These are phyloP conservation scores for Oryctes rhinoceros DNA, from an alignment of 1,140 invertebrate genomes.

Conservation along the genomic window DNA sequence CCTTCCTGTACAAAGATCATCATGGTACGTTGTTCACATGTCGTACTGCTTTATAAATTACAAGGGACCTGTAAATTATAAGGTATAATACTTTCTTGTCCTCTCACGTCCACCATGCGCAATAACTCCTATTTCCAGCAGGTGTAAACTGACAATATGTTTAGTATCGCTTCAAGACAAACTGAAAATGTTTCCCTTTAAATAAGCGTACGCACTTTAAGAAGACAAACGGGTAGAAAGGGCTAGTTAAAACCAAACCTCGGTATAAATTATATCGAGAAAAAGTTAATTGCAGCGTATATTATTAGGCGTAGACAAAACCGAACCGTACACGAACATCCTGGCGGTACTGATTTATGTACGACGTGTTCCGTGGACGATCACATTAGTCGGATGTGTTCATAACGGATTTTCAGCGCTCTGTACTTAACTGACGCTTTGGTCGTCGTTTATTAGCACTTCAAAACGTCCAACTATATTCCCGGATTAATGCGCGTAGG, in stretches of 20 bases:
- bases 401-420: background rate
- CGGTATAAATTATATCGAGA: conserved; percentile 1
- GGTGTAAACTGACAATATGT: background rate
- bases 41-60: no score
- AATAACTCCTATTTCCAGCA: background rate
- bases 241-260: background rate
- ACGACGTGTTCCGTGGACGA: background rate
- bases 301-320: conserved; percentile 14
- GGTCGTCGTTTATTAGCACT: background rate
- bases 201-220: background rate
- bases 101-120: no score
- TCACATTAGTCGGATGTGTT: conserved; percentile 4
- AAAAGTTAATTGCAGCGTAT: background rate
- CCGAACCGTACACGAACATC: background rate
- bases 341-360: background rate
- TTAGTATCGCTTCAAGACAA: background rate
- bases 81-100: no score
- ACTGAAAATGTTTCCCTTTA: background rate
- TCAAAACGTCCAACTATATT: background rate
- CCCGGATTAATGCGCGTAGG: background rate
- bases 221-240: background rate
- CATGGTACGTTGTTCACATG: no score
- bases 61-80: no score
- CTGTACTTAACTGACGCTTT: background rate
- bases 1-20: no score